Percentiles rank a stretch among this genome's conserved stretches.
These are phyloP conservation scores for Macaca mulatta DNA, from an alignment of 2,113 vertebrate species.

Conservation along the genomic window DNA sequence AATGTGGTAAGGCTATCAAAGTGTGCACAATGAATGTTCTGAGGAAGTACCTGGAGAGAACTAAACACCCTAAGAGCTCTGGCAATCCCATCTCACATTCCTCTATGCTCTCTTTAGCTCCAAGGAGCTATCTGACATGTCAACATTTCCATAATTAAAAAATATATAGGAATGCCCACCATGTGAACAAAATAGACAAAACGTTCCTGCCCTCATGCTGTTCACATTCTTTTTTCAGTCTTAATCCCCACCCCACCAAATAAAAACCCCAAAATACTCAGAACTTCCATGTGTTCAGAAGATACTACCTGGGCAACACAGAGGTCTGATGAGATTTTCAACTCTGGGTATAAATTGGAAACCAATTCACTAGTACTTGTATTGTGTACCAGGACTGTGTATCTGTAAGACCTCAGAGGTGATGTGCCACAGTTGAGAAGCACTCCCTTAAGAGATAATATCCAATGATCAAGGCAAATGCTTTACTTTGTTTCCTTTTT, in stretches of 20 bases:
- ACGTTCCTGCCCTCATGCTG: background rate
- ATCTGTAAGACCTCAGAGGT: background rate
- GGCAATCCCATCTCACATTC: background rate
- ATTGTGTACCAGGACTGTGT: background rate
- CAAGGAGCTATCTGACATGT: background rate
- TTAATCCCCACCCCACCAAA: no score
- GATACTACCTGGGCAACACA: background rate
- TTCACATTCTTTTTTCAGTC: background rate
- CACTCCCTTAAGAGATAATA: background rate
- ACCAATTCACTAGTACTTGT: background rate
- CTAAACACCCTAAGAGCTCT: background rate
- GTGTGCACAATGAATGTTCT: background rate
- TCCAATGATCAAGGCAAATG: background rate
- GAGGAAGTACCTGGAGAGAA: background rate
- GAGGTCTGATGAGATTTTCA: background rate
- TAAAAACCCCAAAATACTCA: background rate
- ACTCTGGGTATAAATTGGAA: background rate
- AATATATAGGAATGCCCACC: background rate
- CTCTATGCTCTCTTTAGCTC: background rate
- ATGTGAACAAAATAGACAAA: background rate
- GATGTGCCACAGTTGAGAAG: background rate
- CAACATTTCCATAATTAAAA: background rate
- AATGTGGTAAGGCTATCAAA: background rate
- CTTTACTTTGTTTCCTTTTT: background rate
- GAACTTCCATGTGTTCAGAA: background rate